A percentile compares a stretch with the other conserved stretches of the same genome.
phyloP scores from a whole-genome alignment of 1,140 invertebrate species.

The Caenorhabditis brenneri region DNA sequence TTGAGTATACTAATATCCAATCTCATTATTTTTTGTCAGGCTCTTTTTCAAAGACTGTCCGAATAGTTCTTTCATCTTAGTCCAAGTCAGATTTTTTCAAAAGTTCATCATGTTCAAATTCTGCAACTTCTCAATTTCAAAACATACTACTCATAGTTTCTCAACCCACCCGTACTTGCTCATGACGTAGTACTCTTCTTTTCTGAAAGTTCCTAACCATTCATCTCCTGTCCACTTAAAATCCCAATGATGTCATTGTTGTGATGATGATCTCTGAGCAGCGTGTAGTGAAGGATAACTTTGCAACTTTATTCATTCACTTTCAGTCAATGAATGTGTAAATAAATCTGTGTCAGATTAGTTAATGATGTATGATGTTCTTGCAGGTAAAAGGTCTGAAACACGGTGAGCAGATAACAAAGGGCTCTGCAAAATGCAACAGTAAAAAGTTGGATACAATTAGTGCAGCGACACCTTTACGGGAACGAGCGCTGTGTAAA shows the following conservation, averaged over 20 bases:
- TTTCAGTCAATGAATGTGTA: neutral
- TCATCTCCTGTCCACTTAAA: neutral
- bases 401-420: conserved; percentile 69
- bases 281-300: neutral
- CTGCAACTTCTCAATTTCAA: no score
- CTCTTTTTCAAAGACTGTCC: no score
- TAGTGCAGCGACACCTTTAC: conserved; percentile 65
- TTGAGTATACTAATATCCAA: no score
- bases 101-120: no score
- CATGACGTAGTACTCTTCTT: neutral
- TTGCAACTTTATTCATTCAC: neutral
- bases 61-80: no score
- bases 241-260: conserved; percentile 14
- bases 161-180: no score
- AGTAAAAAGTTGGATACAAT: conserved; percentile 65
- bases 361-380: conserved; percentile 1
- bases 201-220: neutral
- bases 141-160: no score
- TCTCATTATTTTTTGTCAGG: no score
- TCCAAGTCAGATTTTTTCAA: no score
- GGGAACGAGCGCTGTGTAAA: conserved; percentile 69
- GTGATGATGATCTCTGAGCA: conserved; percentile 37
- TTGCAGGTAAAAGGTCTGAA: conserved; percentile 61
- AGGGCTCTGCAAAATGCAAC: conserved; percentile 68
- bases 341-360: neutral